Evolutionary conservation across 2,797 vertebrate species (phyloP).

Genomic region (Gallinago solitaria): DNA sequence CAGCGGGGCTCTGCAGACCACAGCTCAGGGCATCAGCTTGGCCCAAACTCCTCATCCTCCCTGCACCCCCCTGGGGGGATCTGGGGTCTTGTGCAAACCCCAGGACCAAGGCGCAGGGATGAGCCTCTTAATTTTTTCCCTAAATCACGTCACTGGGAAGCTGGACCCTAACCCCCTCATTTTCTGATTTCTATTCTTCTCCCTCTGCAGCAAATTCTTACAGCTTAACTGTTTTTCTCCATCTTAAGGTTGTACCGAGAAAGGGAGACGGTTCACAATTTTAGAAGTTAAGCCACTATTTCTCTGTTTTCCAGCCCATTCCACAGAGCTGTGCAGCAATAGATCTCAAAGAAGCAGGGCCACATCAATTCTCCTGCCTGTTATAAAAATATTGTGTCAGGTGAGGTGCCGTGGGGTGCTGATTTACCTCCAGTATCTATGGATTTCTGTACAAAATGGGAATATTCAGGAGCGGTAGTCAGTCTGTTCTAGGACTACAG

Average conservation of each 20-base stretch:
- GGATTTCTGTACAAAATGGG: neutral
- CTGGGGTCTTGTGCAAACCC: neutral
- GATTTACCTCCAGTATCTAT: neutral
- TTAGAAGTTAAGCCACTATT: neutral
- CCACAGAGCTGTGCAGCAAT: neutral
- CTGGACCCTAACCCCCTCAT: neutral
- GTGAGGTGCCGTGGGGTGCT: neutral
- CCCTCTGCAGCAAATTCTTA: neutral
- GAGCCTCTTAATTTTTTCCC: neutral
- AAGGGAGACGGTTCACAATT: neutral
- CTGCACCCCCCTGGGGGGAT: neutral
- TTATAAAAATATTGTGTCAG: neutral
- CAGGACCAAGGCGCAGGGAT: accelerated
- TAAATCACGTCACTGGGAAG: neutral
- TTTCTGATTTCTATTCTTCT: neutral
- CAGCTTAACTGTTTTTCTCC: neutral
- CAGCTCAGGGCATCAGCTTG: neutral
- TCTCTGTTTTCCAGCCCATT: neutral
- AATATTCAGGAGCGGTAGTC: neutral
- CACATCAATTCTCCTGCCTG: neutral
- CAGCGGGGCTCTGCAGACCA: neutral
- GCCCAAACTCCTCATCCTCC: neutral
- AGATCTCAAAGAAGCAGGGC: neutral
- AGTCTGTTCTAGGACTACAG: neutral
- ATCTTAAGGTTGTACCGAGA: neutral